Percentiles rank a stretch among this genome's conserved stretches.
phyloP scores from a whole-genome alignment of 2,797 vertebrate species.

The Leptoclinus maculatus region DNA sequence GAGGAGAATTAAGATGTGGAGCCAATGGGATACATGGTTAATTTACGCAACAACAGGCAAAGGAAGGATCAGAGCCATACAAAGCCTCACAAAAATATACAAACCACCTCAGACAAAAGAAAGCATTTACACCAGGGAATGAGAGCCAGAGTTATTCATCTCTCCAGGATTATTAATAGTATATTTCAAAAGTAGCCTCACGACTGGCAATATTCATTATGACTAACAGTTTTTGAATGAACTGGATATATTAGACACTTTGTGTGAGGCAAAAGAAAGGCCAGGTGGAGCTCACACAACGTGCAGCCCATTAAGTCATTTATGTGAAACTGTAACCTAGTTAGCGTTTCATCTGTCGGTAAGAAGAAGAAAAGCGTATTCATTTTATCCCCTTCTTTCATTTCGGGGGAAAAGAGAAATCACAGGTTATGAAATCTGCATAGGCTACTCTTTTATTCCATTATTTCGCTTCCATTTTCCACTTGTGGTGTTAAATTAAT shows the following conservation, averaged over 20 bases:
- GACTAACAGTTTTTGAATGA: conserved; percentile 53
- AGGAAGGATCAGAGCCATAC: conserved; percentile 36
- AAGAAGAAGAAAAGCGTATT: conserved; percentile 58
- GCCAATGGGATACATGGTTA: conserved; percentile 27
- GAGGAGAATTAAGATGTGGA: conserved; percentile 28
- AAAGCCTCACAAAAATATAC: conserved; percentile 39
- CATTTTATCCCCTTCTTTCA: conserved; percentile 61
- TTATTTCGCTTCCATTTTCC: conserved; percentile 53
- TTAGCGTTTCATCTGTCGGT: conserved; percentile 58
- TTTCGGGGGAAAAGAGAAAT: conserved; percentile 24
- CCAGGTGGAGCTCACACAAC: conserved; percentile 47
- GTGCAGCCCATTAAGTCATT: conserved; percentile 68
- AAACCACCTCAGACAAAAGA: conserved; percentile 49
- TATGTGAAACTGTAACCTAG: conserved; percentile 70
- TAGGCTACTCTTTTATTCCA: conserved; percentile 34
- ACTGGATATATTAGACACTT: conserved; percentile 40
- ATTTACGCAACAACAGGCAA: conserved; percentile 19
- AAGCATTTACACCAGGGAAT: conserved; percentile 43
- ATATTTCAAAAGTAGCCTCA: conserved; percentile 57
- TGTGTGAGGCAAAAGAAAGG: conserved; percentile 47
- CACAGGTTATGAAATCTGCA: conserved; percentile 50
- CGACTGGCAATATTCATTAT: conserved; percentile 65
- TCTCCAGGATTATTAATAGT: conserved; percentile 50
- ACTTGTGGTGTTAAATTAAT: conserved; percentile 36
- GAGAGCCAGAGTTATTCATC: conserved; percentile 49